phyloP scores from a whole-genome alignment of 2,797 vertebrate genomes.

The Bradypodion ventrale region DNA sequence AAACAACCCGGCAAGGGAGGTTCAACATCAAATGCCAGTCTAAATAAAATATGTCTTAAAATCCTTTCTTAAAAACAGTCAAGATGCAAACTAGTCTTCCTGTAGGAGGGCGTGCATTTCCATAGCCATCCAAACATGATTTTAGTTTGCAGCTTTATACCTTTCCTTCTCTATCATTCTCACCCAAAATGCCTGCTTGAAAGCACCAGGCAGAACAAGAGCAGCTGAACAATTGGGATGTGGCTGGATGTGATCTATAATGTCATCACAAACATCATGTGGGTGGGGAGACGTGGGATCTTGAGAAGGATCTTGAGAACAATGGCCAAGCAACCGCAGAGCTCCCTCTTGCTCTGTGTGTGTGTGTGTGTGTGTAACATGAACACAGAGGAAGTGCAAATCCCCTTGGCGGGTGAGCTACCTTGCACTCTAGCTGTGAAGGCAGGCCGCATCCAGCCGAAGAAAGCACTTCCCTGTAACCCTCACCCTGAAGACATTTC shows the following conservation, averaged over 20 bases:
- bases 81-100: no score
- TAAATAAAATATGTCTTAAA: no score
- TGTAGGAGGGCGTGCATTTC: no score
- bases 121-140: no score
- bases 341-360: no score
- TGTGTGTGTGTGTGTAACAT: neutral
- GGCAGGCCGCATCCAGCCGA: neutral
- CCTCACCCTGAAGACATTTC: constrained; percentile 46
- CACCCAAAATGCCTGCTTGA: neutral
- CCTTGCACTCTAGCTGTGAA: constrained; percentile 36
- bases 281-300: neutral
- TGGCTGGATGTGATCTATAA: neutral
- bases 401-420: neutral
- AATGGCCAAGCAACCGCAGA: no score
- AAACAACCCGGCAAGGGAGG: no score
- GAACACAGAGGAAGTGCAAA: rapidly evolving
- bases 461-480: neutral
- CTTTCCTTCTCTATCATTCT: neutral
- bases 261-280: neutral
- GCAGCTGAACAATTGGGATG: neutral
- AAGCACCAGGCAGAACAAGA: neutral
- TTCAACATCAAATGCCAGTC: no score
- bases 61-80: no score
- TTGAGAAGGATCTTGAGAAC: no score
- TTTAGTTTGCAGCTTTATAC: neutral